Evolutionary conservation across 2,888 invertebrate genomes (phyloP).

Genomic region (Lithophane leautieri): DNA sequence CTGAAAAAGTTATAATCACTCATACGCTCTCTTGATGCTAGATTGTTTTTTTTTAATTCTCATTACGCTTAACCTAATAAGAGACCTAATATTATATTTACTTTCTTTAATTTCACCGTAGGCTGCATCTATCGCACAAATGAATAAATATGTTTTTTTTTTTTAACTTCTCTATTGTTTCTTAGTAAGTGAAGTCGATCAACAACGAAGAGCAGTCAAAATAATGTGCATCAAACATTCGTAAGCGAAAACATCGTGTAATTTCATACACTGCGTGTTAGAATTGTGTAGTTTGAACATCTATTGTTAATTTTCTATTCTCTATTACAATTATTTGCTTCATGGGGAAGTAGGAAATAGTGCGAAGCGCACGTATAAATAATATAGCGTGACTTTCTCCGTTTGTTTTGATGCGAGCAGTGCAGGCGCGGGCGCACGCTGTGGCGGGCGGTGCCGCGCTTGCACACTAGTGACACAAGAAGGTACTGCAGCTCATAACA

Average conservation of each 20-base stretch:
- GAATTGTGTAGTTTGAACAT: slow-evolving; percentile 48
- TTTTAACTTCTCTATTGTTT: slow-evolving; percentile 1
- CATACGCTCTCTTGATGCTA: background rate
- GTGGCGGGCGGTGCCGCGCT: slow-evolving; percentile 32
- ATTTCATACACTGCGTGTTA: slow-evolving; percentile 45
- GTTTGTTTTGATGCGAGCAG: slow-evolving; percentile 82
- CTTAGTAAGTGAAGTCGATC: background rate
- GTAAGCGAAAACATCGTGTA: slow-evolving; percentile 42
- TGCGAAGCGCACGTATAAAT: slow-evolving; percentile 79
- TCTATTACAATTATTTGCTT: slow-evolving; percentile 71
- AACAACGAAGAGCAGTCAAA: slow-evolving; percentile 31
- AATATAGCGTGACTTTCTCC: slow-evolving; percentile 85
- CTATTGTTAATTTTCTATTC: slow-evolving; percentile 69
- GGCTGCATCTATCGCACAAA: slow-evolving; percentile 11
- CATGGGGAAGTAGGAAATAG: slow-evolving; percentile 82
- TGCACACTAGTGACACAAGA: slow-evolving; percentile 44
- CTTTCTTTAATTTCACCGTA: slow-evolving; percentile 31
- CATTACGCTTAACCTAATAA: background rate
- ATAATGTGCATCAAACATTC: slow-evolving; percentile 29
- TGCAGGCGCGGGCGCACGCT: slow-evolving; percentile 40
- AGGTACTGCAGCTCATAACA: slow-evolving; percentile 55
- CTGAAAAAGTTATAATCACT: slow-evolving; percentile 18
- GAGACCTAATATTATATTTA: slow-evolving; percentile 3
- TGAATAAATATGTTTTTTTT: slow-evolving; percentile 1
- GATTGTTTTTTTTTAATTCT: slow-evolving; percentile 14